Base-by-base conservation (phyloP, 2,888 invertebrate species). In the Axea sp. region DNA sequence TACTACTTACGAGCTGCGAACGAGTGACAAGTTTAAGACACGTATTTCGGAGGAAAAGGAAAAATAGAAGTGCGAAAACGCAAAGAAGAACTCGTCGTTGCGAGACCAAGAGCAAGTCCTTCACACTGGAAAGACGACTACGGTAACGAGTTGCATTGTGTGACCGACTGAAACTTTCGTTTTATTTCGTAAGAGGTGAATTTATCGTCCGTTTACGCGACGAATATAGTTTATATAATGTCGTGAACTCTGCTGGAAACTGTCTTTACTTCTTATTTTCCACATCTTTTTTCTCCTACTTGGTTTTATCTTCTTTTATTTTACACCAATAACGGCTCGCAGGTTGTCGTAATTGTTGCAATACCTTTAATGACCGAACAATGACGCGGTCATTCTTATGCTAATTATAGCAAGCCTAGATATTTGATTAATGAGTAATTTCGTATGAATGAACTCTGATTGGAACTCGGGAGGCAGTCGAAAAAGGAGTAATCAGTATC, bases 121-220 rank as follows among this genome's bases (percentile, higher is more conserved):
- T 43, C 45, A 33, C 26, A 37, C 33, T 4, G 7, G 57, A 35
- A 43, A 59, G 53, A 49, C 24, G 65, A 51, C 64, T 51, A 75
- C 72, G 76, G 72, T 80, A 78, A 79, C 80, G 78, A 79, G 79
- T 76, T 73, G 75, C 74, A 79, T 80, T 77, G 78, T 77, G 72
- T 55, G 74, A 59, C 74, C 64, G 60, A 49, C 47, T 47, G 65
- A 47, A 64, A 55, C 55, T 68, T 76, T 77, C 79, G 76, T 81
- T 82, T 82, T 82, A 82, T 82, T 83, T 80, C 72, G 76, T 79
- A 59, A 57, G n/a, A n/a, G 73, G 65, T 57, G 76, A 77, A 82
- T 82, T 81, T 80, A 81, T 79, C 81, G 82, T 80, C 78, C 80
- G 78, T 80, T 82, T 79, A 81, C 80, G 77, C 79, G 78, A 76